Evolutionary conservation across 2,888 invertebrate species (phyloP), one percentile per base, ranked within the genome.

Genomic region (Philereme vetulata): DNA sequence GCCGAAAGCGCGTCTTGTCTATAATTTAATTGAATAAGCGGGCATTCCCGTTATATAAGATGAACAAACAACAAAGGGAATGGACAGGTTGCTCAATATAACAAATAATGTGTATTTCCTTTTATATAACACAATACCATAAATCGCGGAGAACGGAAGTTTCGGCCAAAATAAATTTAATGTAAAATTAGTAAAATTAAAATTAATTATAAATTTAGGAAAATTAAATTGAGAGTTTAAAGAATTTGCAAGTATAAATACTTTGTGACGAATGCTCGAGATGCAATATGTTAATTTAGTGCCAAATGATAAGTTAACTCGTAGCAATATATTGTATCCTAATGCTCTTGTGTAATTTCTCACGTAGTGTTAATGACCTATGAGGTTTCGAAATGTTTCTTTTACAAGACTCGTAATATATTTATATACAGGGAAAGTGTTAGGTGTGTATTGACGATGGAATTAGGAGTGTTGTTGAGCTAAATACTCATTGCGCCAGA

Each of bases 271-370:
- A 84, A 89, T 85, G 88, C 85, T 88, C 89, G 89, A 87, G 85
- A 90, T 90, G 91, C 90, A 90, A 91, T 92, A 92, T 90, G 89
- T 91, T 91, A 90, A 86, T 90, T 91, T 92, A 91, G 92, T 92
- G 92, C 92, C 92, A 92, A 92, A 92, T 91, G 90, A 91, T 91
- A 91, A 91, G 88, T 92, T 91, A 89, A 90, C 91, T 91, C 81
- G 90, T 92, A 92, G 91, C 91, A 85, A 90, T 91, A 90, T 89
- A 86, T 85, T 80, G 85, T 90, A 89, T 86, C 87, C 88, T 90
- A 89, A 90, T 85, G 87, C 88, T 88, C 90, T 89, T 89, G 87
- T 84, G 86, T 90, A 90, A 87, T 87, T 85, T 88, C 86, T 90
- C 88, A 87, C 84, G 88, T 91, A 91, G 90, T 88, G 90, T 89